A percentile compares a stretch with the other conserved stretches of the same genome.
phyloP scores from a whole-genome alignment of 2,113 vertebrate species.

The Mus musculus region DNA sequence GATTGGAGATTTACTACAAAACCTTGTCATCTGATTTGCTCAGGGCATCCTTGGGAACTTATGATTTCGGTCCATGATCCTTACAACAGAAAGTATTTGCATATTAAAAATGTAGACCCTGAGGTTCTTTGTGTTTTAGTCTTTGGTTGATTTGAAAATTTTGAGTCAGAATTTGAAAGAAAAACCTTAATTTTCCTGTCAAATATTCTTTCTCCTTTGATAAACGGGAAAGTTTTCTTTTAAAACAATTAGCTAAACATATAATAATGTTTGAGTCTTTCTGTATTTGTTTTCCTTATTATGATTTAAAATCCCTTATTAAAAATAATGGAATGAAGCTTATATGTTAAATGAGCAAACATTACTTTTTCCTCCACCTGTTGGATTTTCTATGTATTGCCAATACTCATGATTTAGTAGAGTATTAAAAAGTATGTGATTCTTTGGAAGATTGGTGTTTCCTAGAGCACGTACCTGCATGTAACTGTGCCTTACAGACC shows the following conservation, averaged over 20 bases:
- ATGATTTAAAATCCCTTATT: background rate
- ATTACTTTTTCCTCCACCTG: background rate
- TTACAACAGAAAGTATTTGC: background rate
- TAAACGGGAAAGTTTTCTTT: background rate
- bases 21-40: too few species aligned
- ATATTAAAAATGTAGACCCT: background rate
- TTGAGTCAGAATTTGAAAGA: background rate
- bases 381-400: background rate
- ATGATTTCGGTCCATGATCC: too few species aligned
- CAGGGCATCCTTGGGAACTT: too few species aligned
- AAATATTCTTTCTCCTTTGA: background rate
- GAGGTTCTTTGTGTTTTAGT: background rate
- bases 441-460: background rate
- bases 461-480: background rate
- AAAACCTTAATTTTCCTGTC: background rate
- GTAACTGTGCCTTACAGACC: conserved; percentile 12
- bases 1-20: too few species aligned
- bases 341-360: background rate
- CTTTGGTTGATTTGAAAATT: background rate
- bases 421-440: background rate
- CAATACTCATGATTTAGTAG: background rate
- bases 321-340: background rate
- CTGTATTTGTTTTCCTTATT: background rate
- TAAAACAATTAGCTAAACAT: background rate
- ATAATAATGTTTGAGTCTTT: background rate